Conservation (phyloP, 1,140 invertebrate species). For the Brevipalpus yothersi region DNA sequence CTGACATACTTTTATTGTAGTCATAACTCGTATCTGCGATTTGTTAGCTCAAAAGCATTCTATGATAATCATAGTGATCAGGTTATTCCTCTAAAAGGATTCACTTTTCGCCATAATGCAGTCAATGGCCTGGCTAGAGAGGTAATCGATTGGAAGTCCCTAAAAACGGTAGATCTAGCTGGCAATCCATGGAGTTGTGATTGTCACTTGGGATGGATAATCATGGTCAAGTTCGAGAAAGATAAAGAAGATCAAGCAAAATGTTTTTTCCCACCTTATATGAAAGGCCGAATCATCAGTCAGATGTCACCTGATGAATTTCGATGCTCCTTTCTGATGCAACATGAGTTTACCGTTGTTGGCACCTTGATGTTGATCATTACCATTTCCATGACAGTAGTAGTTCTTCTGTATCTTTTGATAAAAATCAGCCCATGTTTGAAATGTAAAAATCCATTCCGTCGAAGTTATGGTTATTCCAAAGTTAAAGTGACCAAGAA, state of each 20-base stretch:
- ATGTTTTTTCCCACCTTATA: neutral
- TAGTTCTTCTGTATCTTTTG: neutral
- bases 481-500: neutral
- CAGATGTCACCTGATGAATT: neutral
- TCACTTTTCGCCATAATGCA: neutral
- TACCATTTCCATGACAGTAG: neutral
- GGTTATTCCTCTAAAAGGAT: neutral
- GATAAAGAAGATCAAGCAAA: neutral
- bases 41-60: neutral
- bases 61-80: neutral
- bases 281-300: neutral
- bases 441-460: neutral
- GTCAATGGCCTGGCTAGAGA: neutral
- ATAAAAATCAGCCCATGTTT: neutral
- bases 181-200: conserved; percentile 2
- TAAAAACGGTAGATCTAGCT: neutral
- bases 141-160: neutral
- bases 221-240: neutral
- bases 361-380: neutral
- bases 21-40: neutral
- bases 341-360: neutral
- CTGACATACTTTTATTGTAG: neutral
- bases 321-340: neutral
- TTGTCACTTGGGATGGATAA: neutral
- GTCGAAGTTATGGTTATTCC: neutral